Conservation (phyloP, 1,140 invertebrate species). For the Potamilus streckersoni region DNA sequence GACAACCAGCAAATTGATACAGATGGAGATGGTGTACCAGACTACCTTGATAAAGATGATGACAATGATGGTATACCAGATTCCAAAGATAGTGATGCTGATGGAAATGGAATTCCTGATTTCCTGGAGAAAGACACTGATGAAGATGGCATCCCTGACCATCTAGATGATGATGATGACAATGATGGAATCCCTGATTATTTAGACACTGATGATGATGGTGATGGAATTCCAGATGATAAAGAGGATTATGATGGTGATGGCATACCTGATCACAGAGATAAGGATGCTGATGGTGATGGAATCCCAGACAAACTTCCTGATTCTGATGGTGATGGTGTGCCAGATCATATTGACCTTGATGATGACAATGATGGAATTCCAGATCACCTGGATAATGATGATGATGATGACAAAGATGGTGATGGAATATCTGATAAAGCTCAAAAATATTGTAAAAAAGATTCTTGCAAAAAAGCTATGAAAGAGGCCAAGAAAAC, state of each 20-base stretch:
- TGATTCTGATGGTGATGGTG: conserved; percentile 53
- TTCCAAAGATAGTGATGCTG: conserved; percentile 19
- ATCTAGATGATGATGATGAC: conserved; percentile 51
- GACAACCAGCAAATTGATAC: conserved; percentile 30
- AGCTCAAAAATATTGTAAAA: no score
- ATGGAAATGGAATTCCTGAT: no score
- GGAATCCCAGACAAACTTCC: conserved; percentile 56
- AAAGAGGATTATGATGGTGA: conserved; percentile 57
- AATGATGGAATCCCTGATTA: conserved; percentile 50
- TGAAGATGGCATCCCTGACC: conserved; percentile 56
- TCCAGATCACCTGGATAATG: conserved; percentile 50
- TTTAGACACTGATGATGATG: conserved; percentile 47
- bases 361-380: conserved; percentile 57
- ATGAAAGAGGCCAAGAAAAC: no score
- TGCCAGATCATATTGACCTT: conserved; percentile 52
- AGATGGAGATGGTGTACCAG: conserved; percentile 59
- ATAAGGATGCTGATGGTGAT: conserved; percentile 57
- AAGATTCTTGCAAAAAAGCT: no score
- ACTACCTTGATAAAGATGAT: conserved; percentile 42
- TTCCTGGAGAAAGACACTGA: conserved; percentile 43
- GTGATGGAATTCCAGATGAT: conserved; percentile 58
- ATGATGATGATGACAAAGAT: conserved; percentile 43
- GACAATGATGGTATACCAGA: conserved; percentile 60
- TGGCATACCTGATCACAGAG: conserved; percentile 57
- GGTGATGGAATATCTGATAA: conserved; percentile 55